A percentile compares a stretch with the other conserved stretches of the same genome.
These are phyloP conservation scores for Platycercus adscitus DNA, from an alignment of 2,113 vertebrate genomes.

Conservation along the genomic window DNA sequence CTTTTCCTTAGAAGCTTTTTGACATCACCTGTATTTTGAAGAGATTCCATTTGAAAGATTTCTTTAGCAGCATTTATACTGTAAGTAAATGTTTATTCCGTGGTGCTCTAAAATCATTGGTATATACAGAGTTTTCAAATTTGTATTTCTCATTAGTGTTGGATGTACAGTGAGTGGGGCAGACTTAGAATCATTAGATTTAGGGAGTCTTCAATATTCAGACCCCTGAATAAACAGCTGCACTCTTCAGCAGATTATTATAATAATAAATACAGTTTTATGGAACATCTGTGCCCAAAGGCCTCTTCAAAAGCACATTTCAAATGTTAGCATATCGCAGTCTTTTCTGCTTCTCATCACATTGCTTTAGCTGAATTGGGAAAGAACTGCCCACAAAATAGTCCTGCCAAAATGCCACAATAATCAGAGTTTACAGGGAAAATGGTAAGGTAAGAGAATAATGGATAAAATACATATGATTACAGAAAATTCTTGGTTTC, in stretches of 20 bases:
- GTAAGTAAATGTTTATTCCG: not conserved
- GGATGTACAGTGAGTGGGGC: not conserved
- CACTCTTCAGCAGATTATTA: slow-evolving; percentile 52
- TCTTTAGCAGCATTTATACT: not conserved
- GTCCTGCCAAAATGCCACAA: not conserved
- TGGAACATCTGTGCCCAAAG: slow-evolving; percentile 64
- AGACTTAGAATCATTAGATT: slow-evolving; percentile 16
- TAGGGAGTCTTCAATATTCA: slow-evolving; percentile 49
- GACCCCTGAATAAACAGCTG: slow-evolving; percentile 51
- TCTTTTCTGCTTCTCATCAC: slow-evolving; percentile 35
- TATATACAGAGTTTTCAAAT: slow-evolving; percentile 8
- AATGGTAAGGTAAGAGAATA: not conserved
- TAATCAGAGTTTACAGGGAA: not conserved
- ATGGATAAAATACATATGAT: not conserved
- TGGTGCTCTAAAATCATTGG: not conserved
- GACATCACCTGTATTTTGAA: not conserved
- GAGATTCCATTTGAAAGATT: not conserved
- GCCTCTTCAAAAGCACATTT: slow-evolving; percentile 50
- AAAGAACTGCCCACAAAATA: slow-evolving; percentile 44
- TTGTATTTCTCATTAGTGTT: slow-evolving; percentile 23
- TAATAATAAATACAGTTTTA: slow-evolving; percentile 66
- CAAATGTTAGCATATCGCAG: slow-evolving; percentile 39
- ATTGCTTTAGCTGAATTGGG: slow-evolving; percentile 6
- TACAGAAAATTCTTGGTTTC: slow-evolving; percentile 11
- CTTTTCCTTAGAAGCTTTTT: not conserved